Evolutionary conservation across 2,113 vertebrate species (phyloP).

Genomic region (Seriola rivoliana): DNA sequence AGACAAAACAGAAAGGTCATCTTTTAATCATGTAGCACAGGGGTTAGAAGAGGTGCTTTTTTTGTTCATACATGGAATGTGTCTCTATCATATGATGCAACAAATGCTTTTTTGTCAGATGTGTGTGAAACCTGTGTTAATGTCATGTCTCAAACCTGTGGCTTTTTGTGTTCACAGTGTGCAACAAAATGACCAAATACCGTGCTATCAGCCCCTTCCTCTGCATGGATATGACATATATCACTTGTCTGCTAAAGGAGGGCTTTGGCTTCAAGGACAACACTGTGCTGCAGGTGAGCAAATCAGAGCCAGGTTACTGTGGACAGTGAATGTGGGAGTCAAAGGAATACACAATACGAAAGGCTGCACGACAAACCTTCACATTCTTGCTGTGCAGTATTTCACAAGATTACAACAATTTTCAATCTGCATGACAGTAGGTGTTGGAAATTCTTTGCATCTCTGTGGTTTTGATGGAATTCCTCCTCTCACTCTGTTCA

Average conservation of each 20-base stretch:
- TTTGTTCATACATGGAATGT: background rate
- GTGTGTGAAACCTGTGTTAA: constrained; percentile 25
- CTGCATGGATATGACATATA: constrained; percentile 98
- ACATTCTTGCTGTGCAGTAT: background rate
- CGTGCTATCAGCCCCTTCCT: constrained; percentile 93
- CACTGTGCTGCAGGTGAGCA: constrained; percentile 91
- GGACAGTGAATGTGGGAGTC: background rate
- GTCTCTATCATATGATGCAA: constrained; percentile 9
- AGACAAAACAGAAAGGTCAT: constrained; percentile 70
- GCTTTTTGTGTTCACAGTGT: constrained; percentile 85
- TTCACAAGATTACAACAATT: background rate
- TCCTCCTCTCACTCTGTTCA: constrained; percentile 51
- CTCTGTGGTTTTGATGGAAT: constrained; percentile 19
- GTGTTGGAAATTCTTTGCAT: background rate
- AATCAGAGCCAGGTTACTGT: constrained; percentile 1
- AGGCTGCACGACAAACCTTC: background rate
- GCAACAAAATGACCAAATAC: constrained; percentile 94
- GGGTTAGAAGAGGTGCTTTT: constrained; percentile 43
- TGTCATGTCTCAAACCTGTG: constrained; percentile 24
- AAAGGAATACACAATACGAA: background rate
- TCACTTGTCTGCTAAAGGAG: constrained; percentile 95
- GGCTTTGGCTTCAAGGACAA: constrained; percentile 95
- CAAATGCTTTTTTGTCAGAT: constrained; percentile 15
- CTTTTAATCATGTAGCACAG: constrained; percentile 64
- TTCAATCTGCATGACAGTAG: background rate